These are phyloP conservation scores for Hyposoter didymator DNA, from an alignment of 2,888 invertebrate species.

Conservation along the genomic window DNA sequence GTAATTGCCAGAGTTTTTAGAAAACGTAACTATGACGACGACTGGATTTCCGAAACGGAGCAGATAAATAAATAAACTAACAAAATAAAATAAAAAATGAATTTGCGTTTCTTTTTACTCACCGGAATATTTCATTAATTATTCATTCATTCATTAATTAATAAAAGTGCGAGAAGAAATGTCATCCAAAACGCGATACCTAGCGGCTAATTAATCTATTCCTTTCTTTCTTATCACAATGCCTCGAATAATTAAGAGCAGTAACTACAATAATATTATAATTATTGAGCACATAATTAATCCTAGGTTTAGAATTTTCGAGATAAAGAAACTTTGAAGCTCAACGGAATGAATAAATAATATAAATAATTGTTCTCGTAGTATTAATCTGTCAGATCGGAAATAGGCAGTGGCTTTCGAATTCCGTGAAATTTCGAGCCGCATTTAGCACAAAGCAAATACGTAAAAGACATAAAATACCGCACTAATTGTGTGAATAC, in stretches of 20 bases:
- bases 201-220: too few species aligned
- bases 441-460: neutral
- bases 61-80: too few species aligned
- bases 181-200: too few species aligned
- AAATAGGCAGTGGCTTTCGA: neutral
- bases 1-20: too few species aligned
- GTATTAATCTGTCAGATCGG: neutral
- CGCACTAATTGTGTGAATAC: constrained; percentile 3
- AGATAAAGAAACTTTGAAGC: neutral
- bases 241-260: neutral
- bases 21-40: too few species aligned
- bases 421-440: neutral
- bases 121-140: too few species aligned
- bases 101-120: too few species aligned
- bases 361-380: neutral
- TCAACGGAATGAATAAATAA: neutral
- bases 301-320: neutral
- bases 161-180: too few species aligned
- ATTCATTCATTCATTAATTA: too few species aligned
- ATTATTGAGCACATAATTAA: neutral
- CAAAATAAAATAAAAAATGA: too few species aligned
- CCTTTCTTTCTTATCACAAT: too few species aligned
- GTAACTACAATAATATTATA: neutral
- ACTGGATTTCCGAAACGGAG: too few species aligned
- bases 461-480: neutral